These are phyloP conservation scores for Tonatia bakeri DNA, from an alignment of 2,113 vertebrate genomes.

Conservation along the genomic window DNA sequence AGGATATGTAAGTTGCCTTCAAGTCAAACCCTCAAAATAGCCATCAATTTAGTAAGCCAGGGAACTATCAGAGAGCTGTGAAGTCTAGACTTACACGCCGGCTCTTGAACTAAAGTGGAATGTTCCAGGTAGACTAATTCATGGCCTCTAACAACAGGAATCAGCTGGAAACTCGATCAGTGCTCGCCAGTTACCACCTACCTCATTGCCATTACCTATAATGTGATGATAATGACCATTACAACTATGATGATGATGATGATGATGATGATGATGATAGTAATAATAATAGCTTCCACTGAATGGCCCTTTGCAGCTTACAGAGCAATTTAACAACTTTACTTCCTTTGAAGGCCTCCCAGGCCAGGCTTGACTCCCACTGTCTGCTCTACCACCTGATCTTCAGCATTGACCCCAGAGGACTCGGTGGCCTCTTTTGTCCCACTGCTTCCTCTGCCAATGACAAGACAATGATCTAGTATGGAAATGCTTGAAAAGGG, in stretches of 20 bases:
- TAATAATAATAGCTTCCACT: slow-evolving; percentile 16
- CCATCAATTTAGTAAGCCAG: background rate
- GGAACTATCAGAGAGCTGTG: background rate
- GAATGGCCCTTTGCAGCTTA: background rate
- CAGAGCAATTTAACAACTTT: slow-evolving; percentile 14
- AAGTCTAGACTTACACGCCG: background rate
- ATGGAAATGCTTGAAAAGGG: background rate
- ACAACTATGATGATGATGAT: background rate
- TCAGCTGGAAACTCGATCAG: slow-evolving; percentile 26
- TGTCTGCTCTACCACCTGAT: background rate
- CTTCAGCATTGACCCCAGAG: background rate
- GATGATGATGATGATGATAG: background rate
- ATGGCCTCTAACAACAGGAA: background rate
- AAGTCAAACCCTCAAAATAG: background rate
- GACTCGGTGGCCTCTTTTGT: background rate
- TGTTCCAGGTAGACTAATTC: slow-evolving; percentile 3
- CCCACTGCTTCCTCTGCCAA: background rate
- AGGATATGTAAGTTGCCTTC: background rate
- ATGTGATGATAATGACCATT: slow-evolving; percentile 26
- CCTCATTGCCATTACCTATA: slow-evolving; percentile 6
- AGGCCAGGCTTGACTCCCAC: background rate
- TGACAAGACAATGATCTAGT: background rate
- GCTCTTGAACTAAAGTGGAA: background rate
- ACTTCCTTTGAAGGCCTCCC: slow-evolving; percentile 24
- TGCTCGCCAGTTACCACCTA: background rate